Conservation (phyloP, 2,888 invertebrate genomes). For the Rosalia funebris region DNA sequence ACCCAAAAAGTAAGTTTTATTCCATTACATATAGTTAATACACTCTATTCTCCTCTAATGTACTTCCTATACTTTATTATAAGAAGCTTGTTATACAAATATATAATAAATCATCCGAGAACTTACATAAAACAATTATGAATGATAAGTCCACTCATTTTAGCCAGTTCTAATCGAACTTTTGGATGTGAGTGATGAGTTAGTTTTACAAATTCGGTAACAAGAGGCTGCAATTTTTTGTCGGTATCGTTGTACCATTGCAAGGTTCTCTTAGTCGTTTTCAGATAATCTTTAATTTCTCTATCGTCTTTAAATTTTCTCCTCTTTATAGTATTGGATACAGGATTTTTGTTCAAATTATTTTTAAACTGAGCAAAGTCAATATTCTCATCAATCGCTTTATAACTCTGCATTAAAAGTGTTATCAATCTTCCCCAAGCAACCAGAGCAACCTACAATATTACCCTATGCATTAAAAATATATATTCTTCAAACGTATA, state of each 20-base stretch:
- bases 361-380: conserved; percentile 26
- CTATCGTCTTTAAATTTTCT: conserved; percentile 46
- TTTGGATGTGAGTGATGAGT: conserved; percentile 70
- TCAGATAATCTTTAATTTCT: conserved; percentile 60
- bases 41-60: too few relatives aligned
- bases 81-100: too few relatives aligned
- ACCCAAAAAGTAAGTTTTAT: too few relatives aligned
- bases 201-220: conserved; percentile 66
- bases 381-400: conserved; percentile 41
- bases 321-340: conserved; percentile 34
- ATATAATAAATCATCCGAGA: not conserved
- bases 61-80: too few relatives aligned
- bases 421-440: conserved; percentile 64
- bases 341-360: conserved; percentile 13
- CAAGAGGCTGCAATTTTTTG: conserved; percentile 67
- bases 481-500: conserved; percentile 24
- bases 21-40: too few relatives aligned
- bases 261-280: conserved; percentile 61
- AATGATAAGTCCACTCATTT: conserved; percentile 69
- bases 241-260: conserved; percentile 72
- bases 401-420: conserved; percentile 64
- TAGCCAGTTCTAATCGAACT: conserved; percentile 72
- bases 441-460: conserved; percentile 62
- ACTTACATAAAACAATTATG: conserved; percentile 70
- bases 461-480: not conserved